phyloP scores from a whole-genome alignment of 2,888 invertebrate genomes.

The Rotaria magnacalcarata region DNA sequence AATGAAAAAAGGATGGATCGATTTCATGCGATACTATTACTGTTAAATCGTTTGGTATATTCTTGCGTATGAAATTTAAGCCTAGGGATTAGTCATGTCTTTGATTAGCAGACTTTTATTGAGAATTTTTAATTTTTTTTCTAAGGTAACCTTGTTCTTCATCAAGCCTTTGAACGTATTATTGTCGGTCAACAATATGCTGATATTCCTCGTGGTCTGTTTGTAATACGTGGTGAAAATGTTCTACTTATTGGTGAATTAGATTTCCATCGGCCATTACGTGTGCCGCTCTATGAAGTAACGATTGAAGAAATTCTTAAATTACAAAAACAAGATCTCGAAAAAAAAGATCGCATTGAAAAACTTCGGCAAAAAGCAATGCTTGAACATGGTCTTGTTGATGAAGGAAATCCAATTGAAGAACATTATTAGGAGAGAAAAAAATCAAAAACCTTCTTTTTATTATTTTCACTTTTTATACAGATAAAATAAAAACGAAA shows the following conservation, averaged over 20 bases:
- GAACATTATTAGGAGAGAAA: neutral
- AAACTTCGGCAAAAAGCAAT: constrained; percentile 78
- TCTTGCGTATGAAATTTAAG: neutral
- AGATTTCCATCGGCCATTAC: constrained; percentile 83
- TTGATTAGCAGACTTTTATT: neutral
- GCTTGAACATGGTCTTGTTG: constrained; percentile 72
- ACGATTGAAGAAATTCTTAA: constrained; percentile 89
- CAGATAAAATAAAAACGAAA: too few species aligned
- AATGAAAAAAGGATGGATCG: neutral
- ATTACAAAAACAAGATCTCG: constrained; percentile 84
- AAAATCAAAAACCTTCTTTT: neutral
- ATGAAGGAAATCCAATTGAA: constrained; percentile 35
- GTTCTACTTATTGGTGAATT: constrained; percentile 95
- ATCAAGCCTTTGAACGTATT: constrained; percentile 90
- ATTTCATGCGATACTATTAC: neutral
- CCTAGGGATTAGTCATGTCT: neutral
- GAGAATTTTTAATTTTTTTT: constrained; percentile 39
- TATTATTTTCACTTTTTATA: neutral
- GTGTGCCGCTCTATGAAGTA: constrained; percentile 76
- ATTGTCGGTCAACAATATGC: constrained; percentile 94
- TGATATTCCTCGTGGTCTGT: constrained; percentile 90
- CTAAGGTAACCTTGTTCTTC: constrained; percentile 79
- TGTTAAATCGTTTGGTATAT: neutral
- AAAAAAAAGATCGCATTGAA: constrained; percentile 79
- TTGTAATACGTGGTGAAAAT: constrained; percentile 94